phyloP scores from a whole-genome alignment of 1,140 invertebrate species.

The Centruroides vittatus region DNA sequence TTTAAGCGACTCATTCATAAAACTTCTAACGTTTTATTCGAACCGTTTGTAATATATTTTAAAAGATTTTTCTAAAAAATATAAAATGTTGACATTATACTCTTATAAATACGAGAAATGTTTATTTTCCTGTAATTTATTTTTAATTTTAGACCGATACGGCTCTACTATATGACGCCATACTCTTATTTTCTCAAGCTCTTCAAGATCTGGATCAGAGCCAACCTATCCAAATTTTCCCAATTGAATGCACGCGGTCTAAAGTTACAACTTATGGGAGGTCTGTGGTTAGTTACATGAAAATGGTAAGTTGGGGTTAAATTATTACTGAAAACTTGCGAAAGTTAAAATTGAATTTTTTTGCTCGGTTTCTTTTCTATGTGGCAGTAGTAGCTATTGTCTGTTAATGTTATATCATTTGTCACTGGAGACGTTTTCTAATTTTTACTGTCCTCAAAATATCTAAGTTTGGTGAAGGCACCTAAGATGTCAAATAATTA shows the following conservation, averaged over 20 bases:
- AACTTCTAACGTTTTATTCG: no score
- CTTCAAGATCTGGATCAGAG: constrained; percentile 26
- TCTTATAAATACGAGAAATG: no score
- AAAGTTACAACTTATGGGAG: constrained; percentile 27
- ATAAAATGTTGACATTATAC: no score
- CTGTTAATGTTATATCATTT: no score
- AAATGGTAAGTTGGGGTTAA: constrained; percentile 21
- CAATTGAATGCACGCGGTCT: constrained; percentile 26
- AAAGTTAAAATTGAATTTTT: constrained; percentile 5
- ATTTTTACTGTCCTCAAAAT: no score
- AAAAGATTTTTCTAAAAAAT: no score
- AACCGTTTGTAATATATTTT: no score
- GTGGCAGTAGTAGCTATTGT: no score
- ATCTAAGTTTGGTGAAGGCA: neutral
- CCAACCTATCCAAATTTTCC: constrained; percentile 20
- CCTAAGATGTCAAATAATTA: neutral
- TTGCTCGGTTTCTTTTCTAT: neutral
- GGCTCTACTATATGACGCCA: constrained; percentile 34
- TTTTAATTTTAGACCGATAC: constrained; percentile 28
- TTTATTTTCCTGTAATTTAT: neutral
- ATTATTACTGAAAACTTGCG: neutral
- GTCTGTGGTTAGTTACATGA: constrained; percentile 30
- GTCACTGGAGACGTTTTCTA: no score
- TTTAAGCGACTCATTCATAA: no score
- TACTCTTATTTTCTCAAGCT: constrained; percentile 28